Base-by-base conservation (phyloP, 2,888 invertebrate species). In the Cylindroiulus punctatus region DNA sequence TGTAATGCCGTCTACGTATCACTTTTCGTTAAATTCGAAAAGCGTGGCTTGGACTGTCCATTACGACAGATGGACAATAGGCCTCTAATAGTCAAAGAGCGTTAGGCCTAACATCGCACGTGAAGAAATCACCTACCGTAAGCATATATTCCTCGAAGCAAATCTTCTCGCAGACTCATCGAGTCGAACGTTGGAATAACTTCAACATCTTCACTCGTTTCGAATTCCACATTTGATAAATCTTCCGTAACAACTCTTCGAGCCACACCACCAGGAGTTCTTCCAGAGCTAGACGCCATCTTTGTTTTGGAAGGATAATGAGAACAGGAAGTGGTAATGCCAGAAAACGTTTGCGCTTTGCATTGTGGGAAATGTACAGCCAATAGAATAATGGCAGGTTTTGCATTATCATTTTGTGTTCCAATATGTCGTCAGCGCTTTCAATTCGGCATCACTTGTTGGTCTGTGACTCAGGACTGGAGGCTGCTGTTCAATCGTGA, bases 131-230 rank as follows among this genome's bases (percentile, higher is more conserved):
- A 76, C 76, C 7, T 12, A 97, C 98, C 99, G 92, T 99, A 99
- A 84, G 98, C 98, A 91, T 98, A 99, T 90, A 99, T 97, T 90
- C 99, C 99, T 89, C 99, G 94, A 84, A 99, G 92, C 86, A 99
- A 93, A 90, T 98, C 98, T 91, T 99, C 98, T 86, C 96, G 94
- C 65, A 99, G 93, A 81, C 95, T 95, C 98, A 99, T 98, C 85
- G 94, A 94, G 92, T 98, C 98, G 91, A 99, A 99, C 85, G 97
- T 97, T 87, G 98, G 97, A 87, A 98, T 95, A 91, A 99, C 98
- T 92, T 98, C 98, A 87, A 99, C 98, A 95, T 98, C 98, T 93
- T 99, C 99, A 90, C 98, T 98, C 4, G 99, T 99, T 93, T 99
- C 99, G 92, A 99, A 99, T 92, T 99, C 98, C 52, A 99, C 97